Evolutionary conservation across 2,888 invertebrate species (phyloP).

Genomic region (Mythimna loreyi): DNA sequence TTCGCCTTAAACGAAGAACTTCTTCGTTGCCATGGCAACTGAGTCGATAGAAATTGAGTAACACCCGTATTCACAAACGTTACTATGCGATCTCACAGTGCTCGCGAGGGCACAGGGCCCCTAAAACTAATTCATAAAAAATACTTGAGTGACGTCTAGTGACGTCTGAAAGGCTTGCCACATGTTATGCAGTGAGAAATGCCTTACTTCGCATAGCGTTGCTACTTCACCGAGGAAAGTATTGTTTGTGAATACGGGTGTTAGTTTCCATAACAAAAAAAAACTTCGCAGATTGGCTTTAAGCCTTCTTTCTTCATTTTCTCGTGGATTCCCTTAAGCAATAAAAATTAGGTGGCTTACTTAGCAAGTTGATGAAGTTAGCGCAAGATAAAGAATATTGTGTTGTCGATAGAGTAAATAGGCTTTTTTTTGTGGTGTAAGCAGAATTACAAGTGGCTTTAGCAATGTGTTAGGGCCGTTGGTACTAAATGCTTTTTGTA

Average conservation of each 20-base stretch:
- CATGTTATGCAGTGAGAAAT: too few species aligned
- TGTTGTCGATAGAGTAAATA: neutral
- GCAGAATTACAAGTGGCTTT: slow-evolving; percentile 32
- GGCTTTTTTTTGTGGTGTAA: neutral
- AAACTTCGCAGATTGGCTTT: too few species aligned
- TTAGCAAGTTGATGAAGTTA: slow-evolving; percentile 43
- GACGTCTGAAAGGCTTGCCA: too few species aligned
- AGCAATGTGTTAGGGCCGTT: neutral
- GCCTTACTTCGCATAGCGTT: too few species aligned
- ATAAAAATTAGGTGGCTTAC: slow-evolving; percentile 51
- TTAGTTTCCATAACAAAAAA: too few species aligned
- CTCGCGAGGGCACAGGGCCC: too few species aligned
- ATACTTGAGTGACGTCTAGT: too few species aligned
- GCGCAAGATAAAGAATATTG: slow-evolving; percentile 27
- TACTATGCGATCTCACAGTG: too few species aligned
- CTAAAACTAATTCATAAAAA: too few species aligned
- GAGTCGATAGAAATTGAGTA: neutral
- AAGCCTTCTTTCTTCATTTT: slow-evolving; percentile 3
- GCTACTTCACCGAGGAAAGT: too few species aligned
- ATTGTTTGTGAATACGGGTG: too few species aligned
- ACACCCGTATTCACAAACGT: too few species aligned
- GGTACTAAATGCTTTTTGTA: neutral
- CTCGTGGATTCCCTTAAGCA: slow-evolving; percentile 6
- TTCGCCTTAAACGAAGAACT: neutral
- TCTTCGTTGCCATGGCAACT: neutral